Conservation (phyloP, 2,113 vertebrate genomes). For the Scytalopus superciliaris region DNA sequence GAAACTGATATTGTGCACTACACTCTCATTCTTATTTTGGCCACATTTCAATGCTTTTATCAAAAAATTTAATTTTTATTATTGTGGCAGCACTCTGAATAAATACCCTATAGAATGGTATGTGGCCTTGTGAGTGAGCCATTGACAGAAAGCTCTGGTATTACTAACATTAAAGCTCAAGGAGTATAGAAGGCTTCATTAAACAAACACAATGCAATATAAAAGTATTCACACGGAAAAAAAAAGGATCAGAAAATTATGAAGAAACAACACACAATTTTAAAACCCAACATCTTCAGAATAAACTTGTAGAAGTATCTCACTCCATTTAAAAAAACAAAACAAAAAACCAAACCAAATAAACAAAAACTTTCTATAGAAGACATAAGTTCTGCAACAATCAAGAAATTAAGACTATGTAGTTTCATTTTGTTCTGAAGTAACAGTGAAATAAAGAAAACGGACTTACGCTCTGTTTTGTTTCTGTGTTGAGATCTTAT, state of each 20-base stretch:
- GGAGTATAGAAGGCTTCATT: not conserved
- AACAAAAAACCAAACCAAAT: not conserved
- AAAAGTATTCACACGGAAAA: not conserved
- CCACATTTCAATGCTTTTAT: conserved; percentile 39
- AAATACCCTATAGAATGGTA: not conserved
- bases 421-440: not conserved
- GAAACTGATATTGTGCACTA: conserved; percentile 40
- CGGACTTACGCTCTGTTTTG: not conserved
- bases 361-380: not conserved
- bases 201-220: conserved; percentile 59
- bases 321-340: not conserved
- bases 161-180: not conserved
- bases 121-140: not conserved
- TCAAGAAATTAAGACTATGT: not conserved
- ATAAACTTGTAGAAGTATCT: not conserved
- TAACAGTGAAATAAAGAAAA: not conserved
- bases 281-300: not conserved
- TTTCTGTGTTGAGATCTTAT: not conserved
- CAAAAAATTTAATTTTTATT: conserved; percentile 18
- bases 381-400: not conserved
- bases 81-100: conserved; percentile 20
- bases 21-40: conserved; percentile 26
- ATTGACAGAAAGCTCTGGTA: not conserved
- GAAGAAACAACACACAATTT: not conserved
- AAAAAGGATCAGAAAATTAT: not conserved